A percentile compares a stretch with the other conserved stretches of the same genome.
These are phyloP conservation scores for Agrypnia vestita DNA, from an alignment of 1,140 invertebrate genomes.

Conservation along the genomic window DNA sequence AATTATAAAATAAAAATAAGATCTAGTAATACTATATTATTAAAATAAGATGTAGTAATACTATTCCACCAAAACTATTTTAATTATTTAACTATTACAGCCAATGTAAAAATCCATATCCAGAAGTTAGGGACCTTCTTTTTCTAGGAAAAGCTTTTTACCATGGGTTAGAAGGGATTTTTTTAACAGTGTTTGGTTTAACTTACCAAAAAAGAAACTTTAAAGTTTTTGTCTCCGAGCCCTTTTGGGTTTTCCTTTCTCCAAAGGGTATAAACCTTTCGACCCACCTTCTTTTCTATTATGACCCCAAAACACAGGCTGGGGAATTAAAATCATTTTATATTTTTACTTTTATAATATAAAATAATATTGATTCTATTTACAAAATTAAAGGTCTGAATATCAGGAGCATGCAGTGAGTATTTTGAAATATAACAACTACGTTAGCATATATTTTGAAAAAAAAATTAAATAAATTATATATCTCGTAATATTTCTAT, in stretches of 20 bases:
- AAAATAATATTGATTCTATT: background rate
- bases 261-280: constrained; percentile 21
- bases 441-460: too few species aligned
- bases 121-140: background rate
- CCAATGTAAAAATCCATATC: too few species aligned
- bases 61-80: too few species aligned
- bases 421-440: too few species aligned
- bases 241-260: background rate
- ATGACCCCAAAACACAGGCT: background rate
- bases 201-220: constrained; percentile 17
- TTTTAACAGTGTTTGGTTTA: constrained; percentile 28
- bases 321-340: constrained; percentile 9
- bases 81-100: too few species aligned
- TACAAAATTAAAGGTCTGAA: too few species aligned
- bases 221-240: constrained; percentile 25
- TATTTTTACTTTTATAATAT: constrained; percentile 6
- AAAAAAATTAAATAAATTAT: too few species aligned
- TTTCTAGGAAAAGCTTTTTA: background rate
- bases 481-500: too few species aligned
- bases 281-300: background rate
- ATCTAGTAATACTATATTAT: too few species aligned
- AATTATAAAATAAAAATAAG: too few species aligned
- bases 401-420: too few species aligned
- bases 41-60: too few species aligned
- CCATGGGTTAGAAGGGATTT: background rate